Base-by-base conservation (phyloP, 92 coral and sea anemone species). In the Porites evermanni region DNA sequence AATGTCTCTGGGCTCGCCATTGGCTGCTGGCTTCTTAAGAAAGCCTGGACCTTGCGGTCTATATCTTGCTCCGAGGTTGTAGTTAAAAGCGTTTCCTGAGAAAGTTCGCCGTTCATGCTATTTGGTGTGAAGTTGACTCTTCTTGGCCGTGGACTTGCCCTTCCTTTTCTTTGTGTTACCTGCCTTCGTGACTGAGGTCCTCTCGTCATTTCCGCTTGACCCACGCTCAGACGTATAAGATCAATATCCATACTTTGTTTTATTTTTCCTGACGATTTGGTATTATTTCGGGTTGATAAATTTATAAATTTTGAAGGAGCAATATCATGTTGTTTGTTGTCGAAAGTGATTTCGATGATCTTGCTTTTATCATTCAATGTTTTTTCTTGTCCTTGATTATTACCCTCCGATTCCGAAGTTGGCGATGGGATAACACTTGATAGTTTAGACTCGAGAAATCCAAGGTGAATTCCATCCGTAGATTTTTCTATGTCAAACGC, bases 11-110 rank as follows among this genome's bases (percentile, higher is more conserved):
- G 86, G 38, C 86, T 71, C 19, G 86, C 86, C 75, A 17, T 71
- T 29, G 86, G 86, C 56, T 81, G 86, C 38, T 72, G 75, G 23
- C 67, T 81, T 20, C 21, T 74, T 47, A 81, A 81, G 44, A 81
- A 81, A 14, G 77, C 77, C 47, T 23, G 23, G 32, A 81, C 86
- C 70, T 58, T 81, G n/a, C 56, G 78, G 53, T 56, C 73, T 4
- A 81, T 29, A 32, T 70, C 86, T 1, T 81, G 47, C 21, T 38
- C 86, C 6, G 70, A 64, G 60, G 26, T 71, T 58, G 24, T 32
- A 72, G 44, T 50, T 12, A 75, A 56, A 9, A 8, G 7, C 0
- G 19, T 7, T 20, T 44, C 29, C 14, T 54, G 59, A 38, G 3
- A 23, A 9, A 21, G 2, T 0, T 4, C 44, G 1, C 71, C 67